Evolutionary conservation across 2,797 vertebrate species (phyloP).

Genomic region (Phalanger gymnotis): DNA sequence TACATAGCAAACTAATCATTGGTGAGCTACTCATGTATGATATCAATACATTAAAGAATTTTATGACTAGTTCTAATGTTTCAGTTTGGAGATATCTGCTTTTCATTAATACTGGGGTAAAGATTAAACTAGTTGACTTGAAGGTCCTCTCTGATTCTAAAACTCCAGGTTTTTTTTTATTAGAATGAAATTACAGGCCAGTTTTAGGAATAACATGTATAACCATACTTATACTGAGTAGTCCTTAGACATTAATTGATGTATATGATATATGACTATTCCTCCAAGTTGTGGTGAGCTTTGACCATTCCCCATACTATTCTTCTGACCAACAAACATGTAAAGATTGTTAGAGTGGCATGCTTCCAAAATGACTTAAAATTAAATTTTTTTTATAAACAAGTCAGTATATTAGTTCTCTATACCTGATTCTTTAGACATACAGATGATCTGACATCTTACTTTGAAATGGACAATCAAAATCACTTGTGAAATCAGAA

Average conservation of each 20-base stretch:
- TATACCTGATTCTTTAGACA: background rate
- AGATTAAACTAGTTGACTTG: background rate
- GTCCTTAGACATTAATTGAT: background rate
- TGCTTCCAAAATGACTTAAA: background rate
- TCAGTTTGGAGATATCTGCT: background rate
- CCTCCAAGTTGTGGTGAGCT: background rate
- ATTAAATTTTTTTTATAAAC: too few species aligned
- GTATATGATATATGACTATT: background rate
- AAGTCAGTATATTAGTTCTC: background rate
- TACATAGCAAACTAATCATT: background rate
- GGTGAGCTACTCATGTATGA: background rate
- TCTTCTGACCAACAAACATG: background rate
- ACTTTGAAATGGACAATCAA: background rate
- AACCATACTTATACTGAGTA: background rate
- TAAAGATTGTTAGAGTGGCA: background rate
- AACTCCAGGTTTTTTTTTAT: background rate
- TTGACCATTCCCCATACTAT: background rate
- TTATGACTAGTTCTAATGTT: background rate
- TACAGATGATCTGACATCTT: background rate
- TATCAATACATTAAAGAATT: background rate
- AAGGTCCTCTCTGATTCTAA: background rate
- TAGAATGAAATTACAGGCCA: background rate
- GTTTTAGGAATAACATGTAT: background rate
- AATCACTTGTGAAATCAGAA: background rate
- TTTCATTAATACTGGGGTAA: background rate